Evolutionary conservation across 2,888 invertebrate species (phyloP).

Genomic region (Drosophila melanocephala): DNA sequence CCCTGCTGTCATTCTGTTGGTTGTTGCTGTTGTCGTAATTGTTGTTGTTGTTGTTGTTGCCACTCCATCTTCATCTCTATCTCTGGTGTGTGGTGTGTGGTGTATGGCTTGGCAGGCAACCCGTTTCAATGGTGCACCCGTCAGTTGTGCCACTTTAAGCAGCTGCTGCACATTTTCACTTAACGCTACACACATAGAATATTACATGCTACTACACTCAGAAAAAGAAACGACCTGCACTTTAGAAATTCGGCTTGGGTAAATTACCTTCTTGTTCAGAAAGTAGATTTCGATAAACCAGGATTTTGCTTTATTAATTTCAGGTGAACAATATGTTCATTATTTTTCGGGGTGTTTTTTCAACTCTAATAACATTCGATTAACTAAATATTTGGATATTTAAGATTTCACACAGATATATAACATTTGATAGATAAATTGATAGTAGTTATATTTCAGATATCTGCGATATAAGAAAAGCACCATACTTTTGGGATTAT

Average conservation of each 20-base stretch:
- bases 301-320: neutral
- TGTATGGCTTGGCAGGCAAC: slow-evolving; percentile 39
- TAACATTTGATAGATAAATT: too few species aligned
- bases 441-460: too few species aligned
- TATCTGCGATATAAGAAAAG: too few species aligned
- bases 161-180: slow-evolving; percentile 63
- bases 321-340: neutral
- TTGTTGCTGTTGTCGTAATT: slow-evolving; percentile 20
- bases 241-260: neutral
- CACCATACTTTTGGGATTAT: neutral
- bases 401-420: too few species aligned
- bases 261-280: neutral
- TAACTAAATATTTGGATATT: too few species aligned
- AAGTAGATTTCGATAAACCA: neutral
- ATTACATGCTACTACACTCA: slow-evolving; percentile 10
- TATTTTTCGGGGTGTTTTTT: too few species aligned
- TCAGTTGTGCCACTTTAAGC: slow-evolving; percentile 67
- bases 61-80: slow-evolving; percentile 72
- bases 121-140: slow-evolving; percentile 66
- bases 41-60: slow-evolving; percentile 31
- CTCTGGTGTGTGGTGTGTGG: slow-evolving; percentile 4
- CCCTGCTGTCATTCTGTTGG: slow-evolving; percentile 33
- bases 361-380: too few species aligned
- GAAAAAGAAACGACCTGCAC: neutral
- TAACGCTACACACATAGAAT: slow-evolving; percentile 41